phyloP scores from a whole-genome alignment of 2,888 invertebrate genomes.

The Dorcus hopei region DNA sequence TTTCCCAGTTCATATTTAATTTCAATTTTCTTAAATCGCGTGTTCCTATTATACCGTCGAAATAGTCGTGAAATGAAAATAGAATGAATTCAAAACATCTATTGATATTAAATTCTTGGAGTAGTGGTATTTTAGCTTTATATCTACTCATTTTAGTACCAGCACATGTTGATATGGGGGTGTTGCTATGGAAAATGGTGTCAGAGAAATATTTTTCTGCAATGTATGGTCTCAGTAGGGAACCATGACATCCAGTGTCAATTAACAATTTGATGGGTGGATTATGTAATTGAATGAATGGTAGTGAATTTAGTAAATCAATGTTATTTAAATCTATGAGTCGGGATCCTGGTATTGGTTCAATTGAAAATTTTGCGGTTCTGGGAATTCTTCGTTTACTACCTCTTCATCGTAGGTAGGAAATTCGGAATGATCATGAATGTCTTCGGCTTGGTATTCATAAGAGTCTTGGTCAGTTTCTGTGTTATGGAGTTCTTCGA shows the following conservation, averaged over 20 bases:
- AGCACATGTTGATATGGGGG: slow-evolving; percentile 5
- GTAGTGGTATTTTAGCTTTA: slow-evolving; percentile 1
- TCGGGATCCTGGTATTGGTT: not conserved
- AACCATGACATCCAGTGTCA: slow-evolving; percentile 2
- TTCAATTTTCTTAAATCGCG: slow-evolving; percentile 7
- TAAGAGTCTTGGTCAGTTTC: not conserved
- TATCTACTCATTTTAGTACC: not conserved
- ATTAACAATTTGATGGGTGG: slow-evolving; percentile 1
- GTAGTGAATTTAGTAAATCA: not conserved
- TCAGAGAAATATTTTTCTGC: slow-evolving; percentile 1
- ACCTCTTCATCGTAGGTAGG: not conserved
- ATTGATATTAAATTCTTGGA: slow-evolving; percentile 2
- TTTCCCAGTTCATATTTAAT: slow-evolving; percentile 5
- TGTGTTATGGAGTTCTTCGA: not conserved
- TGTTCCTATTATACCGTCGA: slow-evolving; percentile 12
- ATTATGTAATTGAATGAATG: not conserved
- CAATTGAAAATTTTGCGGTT: not conserved
- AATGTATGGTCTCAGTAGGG: slow-evolving; percentile 1
- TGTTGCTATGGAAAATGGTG: not conserved
- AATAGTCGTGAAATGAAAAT: slow-evolving; percentile 12
- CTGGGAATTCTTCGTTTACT: not conserved
- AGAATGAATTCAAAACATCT: slow-evolving; percentile 2
- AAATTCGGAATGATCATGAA: not conserved
- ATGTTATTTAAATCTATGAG: not conserved
- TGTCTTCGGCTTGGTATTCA: not conserved